Evolutionary conservation across 1,140 invertebrate species (phyloP).

Genomic region (Latrodectus geometricus): DNA sequence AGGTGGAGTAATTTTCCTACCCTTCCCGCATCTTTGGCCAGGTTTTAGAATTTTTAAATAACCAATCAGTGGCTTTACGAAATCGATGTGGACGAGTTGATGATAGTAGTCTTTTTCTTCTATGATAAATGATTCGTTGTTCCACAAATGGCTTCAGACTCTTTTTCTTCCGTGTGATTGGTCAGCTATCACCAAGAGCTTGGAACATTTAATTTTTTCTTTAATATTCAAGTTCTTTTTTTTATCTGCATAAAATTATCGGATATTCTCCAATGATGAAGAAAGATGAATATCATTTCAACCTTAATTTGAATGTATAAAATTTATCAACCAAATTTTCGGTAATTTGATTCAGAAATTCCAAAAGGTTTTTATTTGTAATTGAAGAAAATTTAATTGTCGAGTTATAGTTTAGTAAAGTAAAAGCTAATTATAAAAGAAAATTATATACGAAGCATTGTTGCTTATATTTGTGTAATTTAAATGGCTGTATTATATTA

Average conservation of each 20-base stretch:
- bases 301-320: no score
- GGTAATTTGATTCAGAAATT: no score
- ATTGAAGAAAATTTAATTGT: no score
- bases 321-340: no score
- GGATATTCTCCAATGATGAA: neutral
- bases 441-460: no score
- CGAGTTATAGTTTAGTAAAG: no score
- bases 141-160: neutral
- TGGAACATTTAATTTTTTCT: neutral
- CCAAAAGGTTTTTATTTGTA: no score
- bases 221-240: neutral
- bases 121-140: constrained; percentile 20
- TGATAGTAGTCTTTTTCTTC: constrained; percentile 4
- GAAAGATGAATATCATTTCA: neutral
- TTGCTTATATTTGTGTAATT: no score
- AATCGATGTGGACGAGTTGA: constrained; percentile 19
- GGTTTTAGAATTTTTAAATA: constrained; percentile 42
- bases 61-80: constrained; percentile 32
- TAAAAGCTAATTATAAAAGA: no score
- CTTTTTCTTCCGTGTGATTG: constrained; percentile 16
- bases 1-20: neutral
- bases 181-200: constrained; percentile 2
- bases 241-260: neutral
- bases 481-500: no score
- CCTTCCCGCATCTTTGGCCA: constrained; percentile 8